These are phyloP conservation scores for Gasterosteus nipponicus DNA, from an alignment of 2,113 vertebrate species.

Conservation along the genomic window DNA sequence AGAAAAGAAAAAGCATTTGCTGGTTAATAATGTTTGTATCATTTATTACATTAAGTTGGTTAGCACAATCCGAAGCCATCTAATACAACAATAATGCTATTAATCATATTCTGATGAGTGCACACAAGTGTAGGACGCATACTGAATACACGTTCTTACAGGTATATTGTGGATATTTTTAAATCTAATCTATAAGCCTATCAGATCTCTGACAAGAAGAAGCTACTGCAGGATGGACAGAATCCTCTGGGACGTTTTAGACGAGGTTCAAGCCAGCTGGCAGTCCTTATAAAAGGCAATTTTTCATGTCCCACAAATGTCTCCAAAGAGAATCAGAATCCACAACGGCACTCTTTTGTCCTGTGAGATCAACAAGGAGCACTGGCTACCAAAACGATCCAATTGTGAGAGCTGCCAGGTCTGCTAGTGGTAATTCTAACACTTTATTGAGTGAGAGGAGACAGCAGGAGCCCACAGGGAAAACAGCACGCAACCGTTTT, in stretches of 20 bases:
- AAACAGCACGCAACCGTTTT: not conserved
- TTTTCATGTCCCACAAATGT: constrained; percentile 28
- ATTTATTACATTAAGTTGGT: not conserved
- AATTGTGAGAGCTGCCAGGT: constrained; percentile 7
- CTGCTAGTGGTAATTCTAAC: constrained; percentile 22
- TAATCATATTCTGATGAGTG: not conserved
- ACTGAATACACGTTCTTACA: not conserved
- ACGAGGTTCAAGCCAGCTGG: constrained; percentile 47
- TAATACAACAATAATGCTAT: not conserved
- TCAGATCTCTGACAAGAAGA: constrained; percentile 23
- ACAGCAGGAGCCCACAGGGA: not conserved
- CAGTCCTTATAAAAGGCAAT: constrained; percentile 26
- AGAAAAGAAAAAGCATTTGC: not conserved
- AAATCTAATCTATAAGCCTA: not conserved
- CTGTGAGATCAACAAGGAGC: constrained; percentile 19
- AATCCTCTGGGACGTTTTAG: constrained; percentile 27
- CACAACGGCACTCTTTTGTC: constrained; percentile 16
- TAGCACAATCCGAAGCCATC: not conserved
- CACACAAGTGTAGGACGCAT: not conserved
- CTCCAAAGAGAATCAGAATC: constrained; percentile 25
- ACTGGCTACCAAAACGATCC: not conserved
- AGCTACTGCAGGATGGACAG: constrained; percentile 8
- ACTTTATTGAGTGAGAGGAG: not conserved
- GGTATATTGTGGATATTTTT: not conserved
- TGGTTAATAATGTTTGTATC: not conserved